Evolutionary conservation across 2,113 vertebrate species (phyloP), one percentile per base, ranked within the genome.

Genomic region (Numida meleagris): DNA sequence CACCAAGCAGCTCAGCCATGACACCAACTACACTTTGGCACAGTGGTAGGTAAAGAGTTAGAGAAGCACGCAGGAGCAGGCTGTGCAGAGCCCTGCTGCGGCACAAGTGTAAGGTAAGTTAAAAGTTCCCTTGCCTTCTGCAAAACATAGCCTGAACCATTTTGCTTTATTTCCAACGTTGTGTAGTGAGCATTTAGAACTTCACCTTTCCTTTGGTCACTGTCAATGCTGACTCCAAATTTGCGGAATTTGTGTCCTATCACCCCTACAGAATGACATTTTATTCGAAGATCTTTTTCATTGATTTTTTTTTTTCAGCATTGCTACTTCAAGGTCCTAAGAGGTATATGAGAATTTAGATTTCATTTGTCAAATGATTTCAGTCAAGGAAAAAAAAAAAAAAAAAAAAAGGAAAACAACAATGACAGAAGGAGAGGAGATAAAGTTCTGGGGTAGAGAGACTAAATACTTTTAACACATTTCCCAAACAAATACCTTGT

Each of bases 81-180:
- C 61, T 43, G 33, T 1, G 1, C 45, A 75, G 21, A 55, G 29
- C 42, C 21, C 16, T 4, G 1, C 67, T 58, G 31, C 34, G 36
- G 27, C 38, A 73, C n/a, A 43, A 67, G 31, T 9, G 1, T 3
- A 19, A 1, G 2, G n/a, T 38, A n/a, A n/a, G 5, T 17, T 50
- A 62, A 53, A 75, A 70, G 3, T 45, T 18, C 14, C 14, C 10
- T 76, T 12, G 43, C 8, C 57, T 86, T 25, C 53, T 59, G 45
- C 33, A 53, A 89, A 74, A 8, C 4, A 11, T 0, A 17, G 12
- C 7, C 17, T 46, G 40, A 34, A 78, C 23, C 8, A 31, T 29
- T 40, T 36, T 40, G 33, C 57, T 20, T 62, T 63, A 38, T 38
- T 18, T 23, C 19, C 38, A 45, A 4, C 14, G 34, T 11, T 50